These are phyloP conservation scores for Tinea pellionella DNA, from an alignment of 2,888 invertebrate species.

Conservation along the genomic window DNA sequence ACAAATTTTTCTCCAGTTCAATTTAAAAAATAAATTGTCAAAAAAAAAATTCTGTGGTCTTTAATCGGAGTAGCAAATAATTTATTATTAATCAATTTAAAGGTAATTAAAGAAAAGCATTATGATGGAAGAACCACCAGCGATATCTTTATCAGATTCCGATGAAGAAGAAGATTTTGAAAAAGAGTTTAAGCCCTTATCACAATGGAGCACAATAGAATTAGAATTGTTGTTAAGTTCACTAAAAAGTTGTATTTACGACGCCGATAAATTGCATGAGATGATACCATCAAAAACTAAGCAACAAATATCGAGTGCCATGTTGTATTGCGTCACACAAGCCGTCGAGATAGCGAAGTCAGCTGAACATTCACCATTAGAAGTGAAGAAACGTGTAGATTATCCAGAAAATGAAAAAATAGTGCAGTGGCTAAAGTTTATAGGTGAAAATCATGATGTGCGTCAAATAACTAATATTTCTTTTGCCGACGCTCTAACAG, in stretches of 20 bases:
- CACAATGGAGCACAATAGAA: neutral
- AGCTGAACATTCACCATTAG: neutral
- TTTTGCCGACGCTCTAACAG: neutral
- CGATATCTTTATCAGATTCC: neutral
- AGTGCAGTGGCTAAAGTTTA: neutral
- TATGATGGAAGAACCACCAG: too few relatives aligned
- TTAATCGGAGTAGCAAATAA: too few relatives aligned
- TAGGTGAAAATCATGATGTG: neutral
- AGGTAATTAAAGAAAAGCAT: too few relatives aligned
- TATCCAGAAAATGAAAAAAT: neutral
- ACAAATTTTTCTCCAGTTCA: too few relatives aligned
- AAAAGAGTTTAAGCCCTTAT: neutral
- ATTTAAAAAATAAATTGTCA: too few relatives aligned
- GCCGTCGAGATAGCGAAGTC: neutral
- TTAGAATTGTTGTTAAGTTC: neutral
- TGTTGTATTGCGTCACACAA: neutral
- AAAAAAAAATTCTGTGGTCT: too few relatives aligned
- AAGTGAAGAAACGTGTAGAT: neutral
- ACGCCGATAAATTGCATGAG: neutral
- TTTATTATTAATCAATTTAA: too few relatives aligned
- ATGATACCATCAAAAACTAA: neutral
- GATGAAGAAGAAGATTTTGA: too few relatives aligned
- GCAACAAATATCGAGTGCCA: neutral
- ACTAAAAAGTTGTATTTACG: neutral
- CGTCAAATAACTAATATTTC: neutral